A percentile compares a stretch with the other conserved stretches of the same genome.
These are phyloP conservation scores for Eumaeus atala DNA, from an alignment of 1,140 invertebrate genomes.

Conservation along the genomic window DNA sequence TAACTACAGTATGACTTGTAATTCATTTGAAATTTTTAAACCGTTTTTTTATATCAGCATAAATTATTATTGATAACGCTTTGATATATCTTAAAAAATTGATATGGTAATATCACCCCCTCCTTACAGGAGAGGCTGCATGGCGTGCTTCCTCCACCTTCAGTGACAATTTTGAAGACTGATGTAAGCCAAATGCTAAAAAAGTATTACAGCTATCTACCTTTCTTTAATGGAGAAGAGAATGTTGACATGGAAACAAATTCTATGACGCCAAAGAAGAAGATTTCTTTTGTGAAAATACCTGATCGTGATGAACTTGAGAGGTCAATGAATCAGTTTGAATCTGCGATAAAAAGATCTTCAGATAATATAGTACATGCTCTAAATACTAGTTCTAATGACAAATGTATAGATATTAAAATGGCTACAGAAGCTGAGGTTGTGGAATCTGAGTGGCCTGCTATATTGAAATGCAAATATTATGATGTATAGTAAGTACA, in stretches of 20 bases:
- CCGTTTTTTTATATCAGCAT: too few relatives aligned
- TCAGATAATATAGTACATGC: slow-evolving; percentile 27
- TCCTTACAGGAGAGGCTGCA: slow-evolving; percentile 61
- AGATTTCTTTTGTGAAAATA: slow-evolving; percentile 55
- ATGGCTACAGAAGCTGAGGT: slow-evolving; percentile 45
- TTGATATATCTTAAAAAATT: not conserved
- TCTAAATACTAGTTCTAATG: slow-evolving; percentile 52
- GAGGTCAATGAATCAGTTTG: not conserved
- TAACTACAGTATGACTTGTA: too few relatives aligned
- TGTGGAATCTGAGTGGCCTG: slow-evolving; percentile 68
- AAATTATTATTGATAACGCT: too few relatives aligned
- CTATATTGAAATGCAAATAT: slow-evolving; percentile 74
- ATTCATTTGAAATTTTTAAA: too few relatives aligned
- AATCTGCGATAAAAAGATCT: slow-evolving; percentile 15
- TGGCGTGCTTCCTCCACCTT: slow-evolving; percentile 80
- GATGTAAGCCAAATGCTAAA: slow-evolving; percentile 78
- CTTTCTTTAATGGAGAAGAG: slow-evolving; percentile 43
- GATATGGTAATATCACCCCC: not conserved
- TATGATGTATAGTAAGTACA: slow-evolving; percentile 80
- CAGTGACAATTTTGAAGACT: slow-evolving; percentile 76
- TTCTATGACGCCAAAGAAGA: slow-evolving; percentile 54
- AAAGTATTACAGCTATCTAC: slow-evolving; percentile 59
- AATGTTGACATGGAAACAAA: slow-evolving; percentile 38
- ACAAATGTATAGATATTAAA: slow-evolving; percentile 49
- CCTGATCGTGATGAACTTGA: slow-evolving; percentile 23